Conservation (phyloP, 1,140 invertebrate species). For the Melipona quadrifasciata region DNA sequence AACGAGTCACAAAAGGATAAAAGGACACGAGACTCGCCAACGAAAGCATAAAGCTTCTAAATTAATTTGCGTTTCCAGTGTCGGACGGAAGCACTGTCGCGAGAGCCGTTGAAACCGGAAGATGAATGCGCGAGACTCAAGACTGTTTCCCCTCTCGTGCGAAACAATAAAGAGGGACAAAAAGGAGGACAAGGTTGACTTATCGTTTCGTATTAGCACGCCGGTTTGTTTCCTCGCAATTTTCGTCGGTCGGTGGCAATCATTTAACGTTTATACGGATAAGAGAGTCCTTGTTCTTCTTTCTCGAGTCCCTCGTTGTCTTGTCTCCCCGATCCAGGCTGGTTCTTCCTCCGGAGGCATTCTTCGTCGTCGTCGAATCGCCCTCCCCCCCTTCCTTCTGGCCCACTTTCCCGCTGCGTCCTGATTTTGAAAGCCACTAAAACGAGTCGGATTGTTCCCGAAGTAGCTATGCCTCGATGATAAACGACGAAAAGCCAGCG, state of each 20-base stretch:
- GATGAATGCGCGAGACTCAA: neutral
- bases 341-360: neutral
- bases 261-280: conserved; percentile 22
- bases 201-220: conserved; percentile 25
- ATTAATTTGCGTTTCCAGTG: conserved; percentile 40
- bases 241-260: conserved; percentile 27
- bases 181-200: conserved; percentile 30
- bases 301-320: neutral
- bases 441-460: conserved; percentile 39
- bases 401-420: conserved; percentile 12
- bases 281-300: neutral
- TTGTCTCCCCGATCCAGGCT: neutral
- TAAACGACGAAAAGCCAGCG: conserved; percentile 19
- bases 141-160: neutral
- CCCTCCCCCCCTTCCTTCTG: neutral
- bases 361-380: neutral
- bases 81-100: too few species aligned
- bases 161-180: conserved; percentile 21
- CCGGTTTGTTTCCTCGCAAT: conserved; percentile 22
- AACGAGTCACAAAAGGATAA: neutral
- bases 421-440: conserved; percentile 46
- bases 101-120: neutral
- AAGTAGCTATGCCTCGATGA: conserved; percentile 47
- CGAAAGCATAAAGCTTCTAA: conserved; percentile 26
- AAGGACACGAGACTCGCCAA: neutral